Evolutionary conservation across 1,140 invertebrate genomes (phyloP).

Genomic region (Lordiphosa stackelbergi): DNA sequence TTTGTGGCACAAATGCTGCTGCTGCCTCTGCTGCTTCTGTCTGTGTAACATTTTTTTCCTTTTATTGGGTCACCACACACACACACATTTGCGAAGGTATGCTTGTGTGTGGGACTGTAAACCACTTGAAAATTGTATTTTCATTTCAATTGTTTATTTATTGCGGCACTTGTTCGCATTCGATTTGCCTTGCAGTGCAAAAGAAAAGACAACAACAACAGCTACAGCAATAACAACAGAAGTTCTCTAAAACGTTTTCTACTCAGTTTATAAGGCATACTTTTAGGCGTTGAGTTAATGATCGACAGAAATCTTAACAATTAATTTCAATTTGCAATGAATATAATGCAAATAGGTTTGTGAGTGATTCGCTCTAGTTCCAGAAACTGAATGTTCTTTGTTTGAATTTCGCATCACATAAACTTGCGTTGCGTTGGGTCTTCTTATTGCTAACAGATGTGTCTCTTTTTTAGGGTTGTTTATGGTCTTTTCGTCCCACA

Average conservation of each 20-base stretch:
- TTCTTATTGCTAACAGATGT: too few species aligned
- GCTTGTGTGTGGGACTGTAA: constrained; percentile 41
- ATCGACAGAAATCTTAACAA: too few species aligned
- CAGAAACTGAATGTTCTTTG: too few species aligned
- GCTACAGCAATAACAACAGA: constrained; percentile 15
- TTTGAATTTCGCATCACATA: too few species aligned
- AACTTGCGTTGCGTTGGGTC: too few species aligned
- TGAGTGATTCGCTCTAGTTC: too few species aligned
- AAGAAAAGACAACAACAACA: constrained; percentile 27
- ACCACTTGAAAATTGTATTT: constrained; percentile 76
- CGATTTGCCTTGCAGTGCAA: constrained; percentile 53
- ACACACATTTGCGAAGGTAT: constrained; percentile 7
- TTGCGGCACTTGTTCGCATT: constrained; percentile 74
- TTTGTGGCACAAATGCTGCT: constrained; percentile 64
- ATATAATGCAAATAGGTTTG: too few species aligned
- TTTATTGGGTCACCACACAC: constrained; percentile 63
- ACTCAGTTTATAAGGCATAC: background rate
- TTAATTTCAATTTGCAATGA: too few species aligned
- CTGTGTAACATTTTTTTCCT: constrained; percentile 22
- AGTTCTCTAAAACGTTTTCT: constrained; percentile 8
- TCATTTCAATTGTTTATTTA: constrained; percentile 76
- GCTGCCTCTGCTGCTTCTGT: constrained; percentile 3
- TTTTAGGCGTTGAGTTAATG: too few species aligned
- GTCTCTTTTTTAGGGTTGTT: too few species aligned
- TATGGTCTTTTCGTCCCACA: too few species aligned